Percentiles rank a stretch among this genome's conserved stretches.
Conservation (phyloP, 2,797 vertebrate genomes). For the Pseudocheirus occidentalis region DNA sequence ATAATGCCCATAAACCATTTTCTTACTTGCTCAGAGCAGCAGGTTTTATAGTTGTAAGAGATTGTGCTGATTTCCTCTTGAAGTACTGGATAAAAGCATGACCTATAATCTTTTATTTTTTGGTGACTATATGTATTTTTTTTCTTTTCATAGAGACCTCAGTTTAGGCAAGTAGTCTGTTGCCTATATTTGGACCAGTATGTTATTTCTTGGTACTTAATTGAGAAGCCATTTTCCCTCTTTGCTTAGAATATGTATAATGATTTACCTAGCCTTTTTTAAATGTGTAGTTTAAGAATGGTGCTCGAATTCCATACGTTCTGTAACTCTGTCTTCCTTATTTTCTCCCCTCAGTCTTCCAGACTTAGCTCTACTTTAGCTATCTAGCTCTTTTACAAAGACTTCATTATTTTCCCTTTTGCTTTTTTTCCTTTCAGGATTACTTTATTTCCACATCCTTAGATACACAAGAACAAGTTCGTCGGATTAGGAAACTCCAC, state of each 20-base stretch:
- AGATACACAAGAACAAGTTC: conserved; percentile 92
- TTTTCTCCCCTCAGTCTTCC: neutral
- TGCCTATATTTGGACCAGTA: neutral
- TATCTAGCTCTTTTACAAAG: neutral
- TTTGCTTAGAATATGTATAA: neutral
- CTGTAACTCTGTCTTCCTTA: neutral
- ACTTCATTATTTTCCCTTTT: neutral
- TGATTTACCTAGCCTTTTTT: conserved; percentile 5
- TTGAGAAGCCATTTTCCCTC: neutral
- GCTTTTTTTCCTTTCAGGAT: conserved; percentile 83
- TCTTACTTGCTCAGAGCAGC: neutral
- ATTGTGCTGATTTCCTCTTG: neutral
- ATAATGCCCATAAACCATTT: neutral
- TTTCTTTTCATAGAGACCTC: neutral
- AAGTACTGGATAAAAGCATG: neutral
- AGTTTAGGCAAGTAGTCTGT: neutral
- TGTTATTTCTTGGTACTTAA: neutral
- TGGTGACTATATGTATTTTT: neutral
- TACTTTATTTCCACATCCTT: conserved; percentile 92
- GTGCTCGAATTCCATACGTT: neutral
- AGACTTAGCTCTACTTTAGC: neutral
- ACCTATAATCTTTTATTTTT: neutral
- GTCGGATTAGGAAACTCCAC: conserved; percentile 93
- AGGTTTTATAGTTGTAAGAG: neutral
- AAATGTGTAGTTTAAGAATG: conserved; percentile 1